A percentile compares a stretch with the other conserved stretches of the same genome.
Conservation (phyloP, 2,888 invertebrate genomes). For the Dione vanillae region DNA sequence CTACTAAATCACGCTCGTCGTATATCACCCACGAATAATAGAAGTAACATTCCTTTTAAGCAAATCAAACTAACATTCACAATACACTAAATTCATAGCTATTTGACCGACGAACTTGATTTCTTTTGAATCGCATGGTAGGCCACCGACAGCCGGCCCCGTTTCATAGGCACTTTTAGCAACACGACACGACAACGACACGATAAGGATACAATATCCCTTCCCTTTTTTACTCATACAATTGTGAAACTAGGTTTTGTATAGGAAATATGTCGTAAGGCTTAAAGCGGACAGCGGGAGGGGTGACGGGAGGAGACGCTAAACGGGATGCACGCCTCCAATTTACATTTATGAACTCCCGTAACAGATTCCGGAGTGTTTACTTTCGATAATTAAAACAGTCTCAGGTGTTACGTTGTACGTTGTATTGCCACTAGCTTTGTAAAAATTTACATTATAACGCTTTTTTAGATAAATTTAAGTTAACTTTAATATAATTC, state of each 20-base stretch:
- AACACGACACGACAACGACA: constrained; percentile 28
- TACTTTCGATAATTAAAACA: constrained; percentile 83
- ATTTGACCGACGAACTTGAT: constrained; percentile 40
- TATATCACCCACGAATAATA: constrained; percentile 17
- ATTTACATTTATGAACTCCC: constrained; percentile 83
- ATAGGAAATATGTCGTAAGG: not conserved
- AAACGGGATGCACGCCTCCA: constrained; percentile 81
- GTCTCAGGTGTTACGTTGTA: constrained; percentile 64
- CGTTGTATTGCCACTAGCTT: constrained; percentile 27
- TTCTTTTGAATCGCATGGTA: constrained; percentile 44
- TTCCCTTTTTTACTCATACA: constrained; percentile 2
- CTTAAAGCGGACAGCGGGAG: constrained; percentile 20
- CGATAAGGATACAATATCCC: constrained; percentile 9
- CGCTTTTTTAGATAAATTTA: not conserved
- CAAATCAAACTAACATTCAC: constrained; percentile 28
- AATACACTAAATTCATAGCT: constrained; percentile 38
- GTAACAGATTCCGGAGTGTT: constrained; percentile 80
- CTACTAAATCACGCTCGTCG: not conserved
- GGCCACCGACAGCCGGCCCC: constrained; percentile 38
- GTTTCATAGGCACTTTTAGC: constrained; percentile 23
- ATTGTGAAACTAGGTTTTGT: not conserved
- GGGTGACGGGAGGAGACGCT: constrained; percentile 51
- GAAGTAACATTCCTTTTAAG: constrained; percentile 29
- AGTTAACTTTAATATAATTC: not conserved
- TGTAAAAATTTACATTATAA: constrained; percentile 1